Conservation (phyloP, 2,888 invertebrate genomes). For the Alloplasta piceator region DNA sequence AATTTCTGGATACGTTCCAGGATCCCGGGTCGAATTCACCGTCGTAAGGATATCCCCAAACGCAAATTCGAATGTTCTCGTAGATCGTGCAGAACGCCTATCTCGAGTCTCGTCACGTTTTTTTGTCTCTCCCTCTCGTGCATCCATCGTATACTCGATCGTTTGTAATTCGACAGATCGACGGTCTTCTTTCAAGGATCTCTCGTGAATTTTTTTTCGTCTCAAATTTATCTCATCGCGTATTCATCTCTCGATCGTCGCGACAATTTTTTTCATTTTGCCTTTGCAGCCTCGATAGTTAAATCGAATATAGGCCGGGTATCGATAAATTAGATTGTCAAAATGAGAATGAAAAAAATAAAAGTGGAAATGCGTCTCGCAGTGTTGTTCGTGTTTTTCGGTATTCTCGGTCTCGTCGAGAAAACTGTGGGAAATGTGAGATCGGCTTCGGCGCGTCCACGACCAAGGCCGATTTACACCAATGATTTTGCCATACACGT, state of each 20-base stretch:
- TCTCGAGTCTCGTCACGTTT: no score
- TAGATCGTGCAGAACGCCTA: background rate
- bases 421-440: conserved; percentile 58
- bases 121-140: no score
- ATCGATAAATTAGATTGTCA: background rate
- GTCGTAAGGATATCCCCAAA: background rate
- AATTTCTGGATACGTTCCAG: conserved; percentile 42
- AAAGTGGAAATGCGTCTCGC: conserved; percentile 73
- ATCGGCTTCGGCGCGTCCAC: conserved; percentile 5
- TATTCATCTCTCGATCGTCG: background rate
- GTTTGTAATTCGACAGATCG: no score
- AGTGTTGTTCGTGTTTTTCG: conserved; percentile 73
- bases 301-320: background rate
- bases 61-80: background rate
- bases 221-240: background rate
- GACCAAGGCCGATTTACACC: conserved; percentile 85
- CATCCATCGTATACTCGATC: no score
- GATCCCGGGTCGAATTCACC: background rate
- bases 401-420: conserved; percentile 70
- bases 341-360: conserved; percentile 35
- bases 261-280: background rate
- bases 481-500: conserved; percentile 95
- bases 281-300: background rate
- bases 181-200: no score
- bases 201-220: background rate